phyloP scores from a whole-genome alignment of 2,113 vertebrate genomes.

The Todiramphus chloris region DNA sequence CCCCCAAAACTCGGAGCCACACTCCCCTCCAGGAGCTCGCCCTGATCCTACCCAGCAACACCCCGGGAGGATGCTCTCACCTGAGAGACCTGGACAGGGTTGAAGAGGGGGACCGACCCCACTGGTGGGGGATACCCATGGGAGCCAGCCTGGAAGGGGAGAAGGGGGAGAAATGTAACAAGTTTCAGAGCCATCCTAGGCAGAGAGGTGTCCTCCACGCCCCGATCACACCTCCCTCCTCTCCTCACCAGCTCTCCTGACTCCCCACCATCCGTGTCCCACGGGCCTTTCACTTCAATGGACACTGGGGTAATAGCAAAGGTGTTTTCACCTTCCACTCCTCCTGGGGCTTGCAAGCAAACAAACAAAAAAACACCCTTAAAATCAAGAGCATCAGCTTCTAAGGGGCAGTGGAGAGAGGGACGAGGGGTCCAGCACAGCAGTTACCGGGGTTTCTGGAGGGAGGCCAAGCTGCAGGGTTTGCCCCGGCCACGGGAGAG shows the following conservation, averaged over 20 bases:
- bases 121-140: background rate
- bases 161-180: background rate
- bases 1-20: background rate
- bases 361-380: background rate
- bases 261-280: background rate
- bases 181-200: rapidly evolving
- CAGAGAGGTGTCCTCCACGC: background rate
- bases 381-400: background rate
- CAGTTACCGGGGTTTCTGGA: constrained; percentile 73
- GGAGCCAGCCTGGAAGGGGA: background rate
- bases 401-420: background rate
- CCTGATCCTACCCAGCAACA: rapidly evolving
- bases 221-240: background rate
- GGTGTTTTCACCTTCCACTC: background rate
- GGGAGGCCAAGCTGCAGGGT: background rate
- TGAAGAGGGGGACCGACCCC: constrained; percentile 71
- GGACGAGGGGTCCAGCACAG: rapidly evolving
- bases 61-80: background rate
- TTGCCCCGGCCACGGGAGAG: background rate
- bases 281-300: background rate
- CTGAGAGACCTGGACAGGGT: constrained; percentile 70
- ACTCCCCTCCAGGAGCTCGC: too few relatives aligned
- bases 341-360: background rate
- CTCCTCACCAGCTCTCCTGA: constrained; percentile 16
- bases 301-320: background rate